phyloP scores from a whole-genome alignment of 1,140 invertebrate species.

The Pseudomyrmex pallidus region DNA sequence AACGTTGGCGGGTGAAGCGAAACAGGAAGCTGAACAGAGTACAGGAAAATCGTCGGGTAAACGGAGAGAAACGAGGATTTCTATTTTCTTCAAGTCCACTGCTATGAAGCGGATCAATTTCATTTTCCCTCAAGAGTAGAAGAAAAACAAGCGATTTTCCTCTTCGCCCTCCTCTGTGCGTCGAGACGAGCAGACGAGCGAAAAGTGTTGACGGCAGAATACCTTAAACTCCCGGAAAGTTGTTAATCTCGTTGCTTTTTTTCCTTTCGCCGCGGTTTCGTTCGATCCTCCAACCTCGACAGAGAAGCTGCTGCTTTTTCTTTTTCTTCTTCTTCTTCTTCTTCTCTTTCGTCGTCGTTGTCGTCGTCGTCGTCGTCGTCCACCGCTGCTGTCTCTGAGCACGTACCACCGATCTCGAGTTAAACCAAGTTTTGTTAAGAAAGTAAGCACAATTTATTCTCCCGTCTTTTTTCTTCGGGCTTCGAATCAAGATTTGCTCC shows the following conservation, averaged over 20 bases:
- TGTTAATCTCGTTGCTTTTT: conserved; percentile 62
- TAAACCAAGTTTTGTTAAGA: conserved; percentile 60
- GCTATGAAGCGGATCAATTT: conserved; percentile 57
- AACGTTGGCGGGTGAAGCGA: conserved; percentile 23
- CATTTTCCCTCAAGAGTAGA: conserved; percentile 54
- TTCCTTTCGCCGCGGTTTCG: conserved; percentile 37
- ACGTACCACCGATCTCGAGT: conserved; percentile 51
- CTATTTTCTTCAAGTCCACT: conserved; percentile 56
- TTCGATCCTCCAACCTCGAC: conserved; percentile 45
- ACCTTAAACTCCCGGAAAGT: conserved; percentile 59
- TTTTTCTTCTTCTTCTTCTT: background rate
- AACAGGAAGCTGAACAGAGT: conserved; percentile 35
- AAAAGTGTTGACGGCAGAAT: conserved; percentile 59
- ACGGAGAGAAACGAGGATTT: conserved; percentile 49
- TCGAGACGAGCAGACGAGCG: conserved; percentile 38
- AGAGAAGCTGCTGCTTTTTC: conserved; percentile 44
- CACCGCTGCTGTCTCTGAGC: conserved; percentile 29
- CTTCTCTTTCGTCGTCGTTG: no score
- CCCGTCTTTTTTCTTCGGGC: conserved; percentile 1
- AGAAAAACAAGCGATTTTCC: conserved; percentile 44
- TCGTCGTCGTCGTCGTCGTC: conserved; percentile 5
- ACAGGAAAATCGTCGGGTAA: conserved; percentile 47
- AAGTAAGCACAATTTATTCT: conserved; percentile 61
- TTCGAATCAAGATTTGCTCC: conserved; percentile 37
- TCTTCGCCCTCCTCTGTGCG: background rate